Evolutionary conservation across 1,140 invertebrate genomes (phyloP), one percentile per base, ranked within the genome.

Genomic region (Drosophila kepulauana): DNA sequence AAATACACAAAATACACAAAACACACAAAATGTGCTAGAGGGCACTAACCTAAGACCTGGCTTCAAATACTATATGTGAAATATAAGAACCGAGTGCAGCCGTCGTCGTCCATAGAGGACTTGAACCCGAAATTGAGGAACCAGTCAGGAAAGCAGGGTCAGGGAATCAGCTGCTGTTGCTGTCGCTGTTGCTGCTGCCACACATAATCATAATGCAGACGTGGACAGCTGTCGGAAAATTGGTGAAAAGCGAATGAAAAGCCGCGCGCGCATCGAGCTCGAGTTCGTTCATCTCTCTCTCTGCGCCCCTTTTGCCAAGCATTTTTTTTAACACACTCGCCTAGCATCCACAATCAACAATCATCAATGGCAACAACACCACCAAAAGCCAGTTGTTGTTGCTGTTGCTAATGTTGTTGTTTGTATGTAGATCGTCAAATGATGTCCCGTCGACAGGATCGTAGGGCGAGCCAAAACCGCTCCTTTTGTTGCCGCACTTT

Each of bases 191-290:
- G 52, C 0, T 41, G 41, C 16, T 28, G 38, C 38, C 57, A 59
- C 13, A 61, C 49, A 65, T 46, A 65, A 65, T 65, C 79, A 86
- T 87, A 87, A 86, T 82, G 79, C 82, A 79, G 75, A 88, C 79
- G 84, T 88, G 84, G 84, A 88, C 84, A 88, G 84, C 84, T 88
- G 84, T 88, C 81, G 84, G 81, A 72, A 89, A 88, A 88, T 88
- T 88, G 81, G 73, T 84, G 85, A 88, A 88, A 84, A 82, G 75
- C 84, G 84, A 87, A 51, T 88, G 84, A 84, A 87, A 87, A 89
- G 84, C 84, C 69, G 80, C 78, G 77, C 76, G 63, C 70, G 61
- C 71, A 67, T 75, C 52, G 20, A 16, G 54, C 73, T 79, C 20
- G 20, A 25, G 20, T 25, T 25, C 20, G 20, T 25, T 25, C 20